These are phyloP conservation scores for Barbus barbus DNA, from an alignment of 2,113 vertebrate genomes.

Conservation along the genomic window DNA sequence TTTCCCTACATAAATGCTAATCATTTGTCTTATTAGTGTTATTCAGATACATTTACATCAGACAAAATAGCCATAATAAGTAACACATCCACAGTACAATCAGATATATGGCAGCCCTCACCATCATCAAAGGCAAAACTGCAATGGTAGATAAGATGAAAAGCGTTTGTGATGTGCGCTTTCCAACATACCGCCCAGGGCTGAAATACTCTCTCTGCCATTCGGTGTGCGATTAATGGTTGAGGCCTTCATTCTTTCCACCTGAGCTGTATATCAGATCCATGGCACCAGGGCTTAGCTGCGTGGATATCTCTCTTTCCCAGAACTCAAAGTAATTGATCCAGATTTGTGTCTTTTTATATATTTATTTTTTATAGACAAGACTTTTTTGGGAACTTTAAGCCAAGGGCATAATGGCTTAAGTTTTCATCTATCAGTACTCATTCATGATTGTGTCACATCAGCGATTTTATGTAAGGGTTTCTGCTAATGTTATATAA, in stretches of 20 bases:
- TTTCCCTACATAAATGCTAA: not conserved
- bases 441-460: constrained; percentile 25
- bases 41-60: not conserved
- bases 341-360: not conserved
- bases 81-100: not conserved
- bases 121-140: not conserved
- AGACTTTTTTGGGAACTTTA: too few species aligned
- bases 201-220: not conserved
- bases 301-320: constrained; percentile 15
- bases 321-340: constrained; percentile 32
- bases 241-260: constrained; percentile 15
- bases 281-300: not conserved
- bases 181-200: not conserved
- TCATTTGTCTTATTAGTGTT: not conserved
- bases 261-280: not conserved
- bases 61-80: not conserved
- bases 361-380: not conserved
- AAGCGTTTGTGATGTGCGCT: constrained; percentile 5
- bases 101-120: not conserved
- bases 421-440: constrained; percentile 27
- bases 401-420: too few species aligned
- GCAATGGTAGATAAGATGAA: not conserved
- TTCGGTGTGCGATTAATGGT: not conserved
- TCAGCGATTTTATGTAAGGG: constrained; percentile 41
- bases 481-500: constrained; percentile 44